Evolutionary conservation across 2,797 vertebrate species (phyloP), one percentile per base, ranked within the genome.

Genomic region (Furcifer pardalis): DNA sequence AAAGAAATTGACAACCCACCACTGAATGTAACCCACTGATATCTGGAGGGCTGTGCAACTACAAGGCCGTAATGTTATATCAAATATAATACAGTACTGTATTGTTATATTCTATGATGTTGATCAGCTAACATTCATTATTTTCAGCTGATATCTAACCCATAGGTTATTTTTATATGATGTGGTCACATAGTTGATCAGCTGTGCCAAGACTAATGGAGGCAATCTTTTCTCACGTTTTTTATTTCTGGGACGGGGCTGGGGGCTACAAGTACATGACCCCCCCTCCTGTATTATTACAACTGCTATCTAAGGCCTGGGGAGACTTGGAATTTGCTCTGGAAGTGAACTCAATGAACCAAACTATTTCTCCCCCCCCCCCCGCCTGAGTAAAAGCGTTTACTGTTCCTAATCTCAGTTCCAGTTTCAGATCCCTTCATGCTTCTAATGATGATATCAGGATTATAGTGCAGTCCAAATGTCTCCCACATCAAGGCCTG

Each of bases 71-170:
- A 90, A 88, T 62, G 60, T 3, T 65, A 19, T 19, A 49, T 82
- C 79, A 66, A 4, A 65, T 65, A n/a, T n/a, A n/a, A n/a, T 78
- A 73, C 56, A 81, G 79, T 27, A 30, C n/a, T 72, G 63, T 84
- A 90, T 87, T 62, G 60, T 3, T 65, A 19, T 19, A 49, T 82
- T 81, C 62, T 60, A 71, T 65, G 80, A 30, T 71, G 65, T 5
- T 83, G 63, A 71, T 89, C 85, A n/a, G 74, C 35, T 85, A 89
- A 74, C 87, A 0, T 71, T 81, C 89, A 84, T 84, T 92, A 56
- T 83, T 69, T 86, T 75, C 71, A 59, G 35, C n/a, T 42, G 52
- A 72, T 35, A 30, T 30, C 74, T 68, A 82, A 74, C 49, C 44
- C 82, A 42, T 71, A 32, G 66, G 46, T 56, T 44, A 19, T 63